Conservation (phyloP, 2,113 vertebrate genomes). For the Lichenostomus cassidix region DNA sequence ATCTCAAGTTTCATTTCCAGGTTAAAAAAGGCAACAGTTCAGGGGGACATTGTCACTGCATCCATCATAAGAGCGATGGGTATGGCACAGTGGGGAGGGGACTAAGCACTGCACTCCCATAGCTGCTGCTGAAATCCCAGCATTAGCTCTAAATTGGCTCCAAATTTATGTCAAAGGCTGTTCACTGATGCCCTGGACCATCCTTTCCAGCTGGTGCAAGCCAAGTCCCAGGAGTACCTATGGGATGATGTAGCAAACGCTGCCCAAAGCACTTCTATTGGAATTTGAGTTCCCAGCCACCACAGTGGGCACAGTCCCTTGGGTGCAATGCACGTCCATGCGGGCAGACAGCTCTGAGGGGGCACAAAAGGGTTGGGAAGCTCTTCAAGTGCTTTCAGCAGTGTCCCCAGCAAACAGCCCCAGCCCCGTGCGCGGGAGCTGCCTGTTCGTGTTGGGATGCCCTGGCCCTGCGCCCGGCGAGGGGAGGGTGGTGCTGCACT, state of each 20-base stretch:
- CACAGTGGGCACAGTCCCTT: accelerated
- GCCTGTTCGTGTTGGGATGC: neutral
- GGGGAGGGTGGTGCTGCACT: conserved; percentile 12
- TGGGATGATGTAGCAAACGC: neutral
- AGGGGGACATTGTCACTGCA: neutral
- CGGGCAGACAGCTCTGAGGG: neutral
- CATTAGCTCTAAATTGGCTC: neutral
- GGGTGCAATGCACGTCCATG: accelerated
- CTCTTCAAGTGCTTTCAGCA: neutral
- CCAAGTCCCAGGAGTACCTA: neutral
- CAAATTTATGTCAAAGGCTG: neutral
- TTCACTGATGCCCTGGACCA: neutral
- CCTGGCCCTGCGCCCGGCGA: neutral
- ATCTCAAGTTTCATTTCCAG: no score
- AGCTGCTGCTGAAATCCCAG: neutral
- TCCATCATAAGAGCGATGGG: accelerated
- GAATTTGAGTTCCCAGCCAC: accelerated
- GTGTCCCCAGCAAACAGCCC: neutral
- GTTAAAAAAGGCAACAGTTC: neutral
- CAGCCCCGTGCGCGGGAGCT: accelerated
- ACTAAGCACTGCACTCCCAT: neutral
- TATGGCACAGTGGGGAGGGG: neutral
- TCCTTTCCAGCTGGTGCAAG: neutral
- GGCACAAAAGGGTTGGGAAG: neutral
- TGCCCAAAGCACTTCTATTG: neutral